These are phyloP conservation scores for Hydriomena furcata DNA, from an alignment of 2,888 invertebrate genomes.

Conservation along the genomic window DNA sequence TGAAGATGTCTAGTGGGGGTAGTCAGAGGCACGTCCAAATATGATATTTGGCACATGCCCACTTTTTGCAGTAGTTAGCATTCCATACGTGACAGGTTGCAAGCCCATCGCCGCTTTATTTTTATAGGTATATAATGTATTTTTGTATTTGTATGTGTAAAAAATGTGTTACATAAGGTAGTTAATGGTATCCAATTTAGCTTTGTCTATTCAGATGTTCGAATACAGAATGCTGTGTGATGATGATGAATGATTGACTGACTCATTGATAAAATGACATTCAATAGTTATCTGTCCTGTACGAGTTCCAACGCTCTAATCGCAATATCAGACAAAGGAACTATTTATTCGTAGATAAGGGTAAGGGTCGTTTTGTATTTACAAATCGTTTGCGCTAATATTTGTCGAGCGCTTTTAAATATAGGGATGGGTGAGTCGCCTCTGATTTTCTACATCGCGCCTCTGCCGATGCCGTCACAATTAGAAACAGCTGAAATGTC, in stretches of 20 bases:
- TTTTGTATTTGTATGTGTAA: too few species aligned
- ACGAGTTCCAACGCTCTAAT: conserved; percentile 21
- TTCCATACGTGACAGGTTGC: too few species aligned
- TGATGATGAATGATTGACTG: conserved; percentile 64
- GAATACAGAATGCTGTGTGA: conserved; percentile 63
- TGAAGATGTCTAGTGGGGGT: too few species aligned
- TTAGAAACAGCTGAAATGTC: conserved; percentile 55
- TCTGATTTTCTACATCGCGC: conserved; percentile 29
- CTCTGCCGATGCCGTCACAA: conserved; percentile 55
- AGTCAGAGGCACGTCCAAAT: too few species aligned
- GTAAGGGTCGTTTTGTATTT: conserved; percentile 12
- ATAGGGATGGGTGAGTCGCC: conserved; percentile 9
- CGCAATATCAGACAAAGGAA: conserved; percentile 19
- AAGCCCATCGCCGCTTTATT: too few species aligned
- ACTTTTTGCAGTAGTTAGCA: too few species aligned
- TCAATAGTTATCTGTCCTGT: conserved; percentile 50
- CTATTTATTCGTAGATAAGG: conserved; percentile 13
- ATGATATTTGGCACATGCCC: too few species aligned
- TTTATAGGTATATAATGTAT: too few species aligned
- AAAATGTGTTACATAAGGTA: too few species aligned
- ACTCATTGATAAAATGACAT: conserved; percentile 67
- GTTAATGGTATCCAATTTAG: conserved; percentile 42
- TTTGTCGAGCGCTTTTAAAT: conserved; percentile 3
- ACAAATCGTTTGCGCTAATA: conserved; percentile 11
- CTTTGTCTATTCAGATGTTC: conserved; percentile 56